These are phyloP conservation scores for Aphelinus atriplicis DNA, from an alignment of 1,140 invertebrate genomes.

Conservation along the genomic window DNA sequence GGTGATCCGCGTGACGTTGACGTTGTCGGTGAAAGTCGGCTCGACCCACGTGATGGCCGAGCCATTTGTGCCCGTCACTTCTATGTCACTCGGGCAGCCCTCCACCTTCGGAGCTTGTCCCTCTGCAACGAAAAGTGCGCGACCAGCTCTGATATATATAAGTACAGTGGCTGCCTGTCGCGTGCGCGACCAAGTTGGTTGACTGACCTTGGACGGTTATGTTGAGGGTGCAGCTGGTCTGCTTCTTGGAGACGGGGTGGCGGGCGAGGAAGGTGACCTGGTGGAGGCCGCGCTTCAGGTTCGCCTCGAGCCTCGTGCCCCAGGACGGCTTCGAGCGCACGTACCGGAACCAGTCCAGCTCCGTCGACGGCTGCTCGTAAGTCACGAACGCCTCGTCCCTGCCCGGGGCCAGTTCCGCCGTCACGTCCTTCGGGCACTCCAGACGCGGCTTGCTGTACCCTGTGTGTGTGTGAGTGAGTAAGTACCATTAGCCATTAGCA, in stretches of 20 bases:
- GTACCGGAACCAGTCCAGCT: conserved; percentile 66
- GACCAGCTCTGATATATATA: background rate
- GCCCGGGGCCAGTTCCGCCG: conserved; percentile 58
- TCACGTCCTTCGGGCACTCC: conserved; percentile 61
- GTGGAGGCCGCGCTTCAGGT: conserved; percentile 58
- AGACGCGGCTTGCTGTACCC: conserved; percentile 62
- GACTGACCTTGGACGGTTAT: conserved; percentile 60
- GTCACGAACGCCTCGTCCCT: conserved; percentile 61
- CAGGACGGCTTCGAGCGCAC: conserved; percentile 63
- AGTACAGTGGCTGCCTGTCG: too few relatives aligned
- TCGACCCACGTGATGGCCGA: conserved; percentile 68
- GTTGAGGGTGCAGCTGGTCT: conserved; percentile 59
- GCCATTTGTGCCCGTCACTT: conserved; percentile 55
- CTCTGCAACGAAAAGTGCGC: conserved; percentile 46
- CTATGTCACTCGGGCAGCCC: conserved; percentile 61
- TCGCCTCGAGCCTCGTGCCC: conserved; percentile 63
- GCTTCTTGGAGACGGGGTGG: conserved; percentile 63
- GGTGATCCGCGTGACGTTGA: conserved; percentile 64
- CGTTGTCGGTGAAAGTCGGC: conserved; percentile 70
- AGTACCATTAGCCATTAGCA: too few relatives aligned
- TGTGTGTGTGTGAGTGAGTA: conserved; percentile 30
- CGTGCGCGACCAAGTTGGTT: too few relatives aligned
- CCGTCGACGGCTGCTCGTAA: conserved; percentile 63
- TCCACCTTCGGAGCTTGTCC: conserved; percentile 63
- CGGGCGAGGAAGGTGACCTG: conserved; percentile 62